These are phyloP conservation scores for Dioctria rufipes DNA, from an alignment of 2,888 invertebrate genomes.

Conservation along the genomic window DNA sequence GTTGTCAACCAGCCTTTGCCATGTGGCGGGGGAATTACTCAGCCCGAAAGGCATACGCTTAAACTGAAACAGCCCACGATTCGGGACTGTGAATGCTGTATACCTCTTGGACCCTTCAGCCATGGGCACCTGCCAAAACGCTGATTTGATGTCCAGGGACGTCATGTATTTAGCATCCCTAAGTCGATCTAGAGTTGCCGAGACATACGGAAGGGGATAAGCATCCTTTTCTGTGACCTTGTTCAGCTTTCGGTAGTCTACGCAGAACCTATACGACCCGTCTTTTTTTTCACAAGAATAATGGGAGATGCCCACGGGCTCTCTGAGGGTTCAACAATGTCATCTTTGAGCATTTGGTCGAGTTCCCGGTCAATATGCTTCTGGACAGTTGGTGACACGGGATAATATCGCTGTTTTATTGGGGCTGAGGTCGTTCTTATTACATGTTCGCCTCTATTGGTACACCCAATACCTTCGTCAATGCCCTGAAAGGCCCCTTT, in stretches of 20 bases:
- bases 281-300: neutral
- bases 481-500: no score
- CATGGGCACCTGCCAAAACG: neutral
- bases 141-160: neutral
- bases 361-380: neutral
- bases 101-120: constrained; percentile 1
- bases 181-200: neutral
- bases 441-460: constrained; percentile 2
- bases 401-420: no score
- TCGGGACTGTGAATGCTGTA: constrained; percentile 39
- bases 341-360: neutral
- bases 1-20: constrained; percentile 27
- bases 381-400: no score
- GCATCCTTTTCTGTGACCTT: constrained; percentile 53
- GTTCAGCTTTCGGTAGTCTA: constrained; percentile 60
- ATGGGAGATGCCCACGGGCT: constrained; percentile 4
- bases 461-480: neutral
- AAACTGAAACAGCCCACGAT: constrained; percentile 24
- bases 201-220: constrained; percentile 42
- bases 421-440: constrained; percentile 2
- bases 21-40: constrained; percentile 37
- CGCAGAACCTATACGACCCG: constrained; percentile 59
- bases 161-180: constrained; percentile 7
- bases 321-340: neutral
- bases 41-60: no score